Evolutionary conservation across 2,797 vertebrate genomes (phyloP), one percentile per base, ranked within the genome.

Genomic region (Peromyscus aztecus): DNA sequence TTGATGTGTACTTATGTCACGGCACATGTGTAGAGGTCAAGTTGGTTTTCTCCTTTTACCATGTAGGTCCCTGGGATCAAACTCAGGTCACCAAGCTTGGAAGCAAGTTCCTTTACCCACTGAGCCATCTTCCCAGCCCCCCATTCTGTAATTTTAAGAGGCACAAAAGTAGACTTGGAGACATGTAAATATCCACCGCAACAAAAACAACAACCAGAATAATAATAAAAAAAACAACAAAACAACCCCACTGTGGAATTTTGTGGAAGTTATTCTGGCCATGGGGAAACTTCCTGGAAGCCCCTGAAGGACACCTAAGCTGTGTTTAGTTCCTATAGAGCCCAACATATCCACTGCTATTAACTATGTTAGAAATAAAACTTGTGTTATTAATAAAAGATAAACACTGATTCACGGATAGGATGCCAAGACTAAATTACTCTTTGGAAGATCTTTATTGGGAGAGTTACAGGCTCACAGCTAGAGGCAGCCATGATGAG

Each of bases 261-360:
- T 87, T 80, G 9, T 97, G 59, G 34, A 91, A 9, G 14, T 31
- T 76, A 65, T 89, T 46, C 24, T 81, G 43, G 0, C 23, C 31
- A 11, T 61, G 13, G 52, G 55, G 71, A 87, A 46, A 19, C 23
- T 37, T 49, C 24, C 96, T 61, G 19, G n/a, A 43, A 37, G 65
- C 10, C 29, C 34, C 52, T 59, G 40, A 46, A 93, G 12, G 21
- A 57, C 14, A 3, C 8, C 76, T 55, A 29, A 13, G 31, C 34
- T 90, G 24, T 76, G 34, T 23, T 92, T 40, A 67, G 13, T 52
- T 95, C 65, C 40, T 87, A 13, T 63, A 65, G 95, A 69, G 82
- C 5, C 76, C 40, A 85, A 59, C 49, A 67, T 75, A 73, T 21
- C 23, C 12, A 83, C 21, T 71, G 40, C 55, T 78, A 4, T 92